Evolutionary conservation across 2,888 invertebrate species (phyloP).

Genomic region (Gisinianus flammeolus): DNA sequence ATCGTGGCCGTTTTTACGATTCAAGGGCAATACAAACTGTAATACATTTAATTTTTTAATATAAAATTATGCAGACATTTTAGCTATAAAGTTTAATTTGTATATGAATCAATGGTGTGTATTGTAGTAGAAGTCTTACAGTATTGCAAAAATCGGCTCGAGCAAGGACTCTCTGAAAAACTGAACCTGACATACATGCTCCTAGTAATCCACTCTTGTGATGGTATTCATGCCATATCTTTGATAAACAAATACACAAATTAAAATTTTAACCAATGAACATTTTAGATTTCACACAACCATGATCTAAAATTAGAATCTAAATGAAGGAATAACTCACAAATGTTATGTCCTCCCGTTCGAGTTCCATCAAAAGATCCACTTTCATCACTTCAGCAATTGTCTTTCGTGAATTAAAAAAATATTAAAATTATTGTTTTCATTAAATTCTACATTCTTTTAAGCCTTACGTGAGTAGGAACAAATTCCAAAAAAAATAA

Average conservation of each 20-base stretch:
- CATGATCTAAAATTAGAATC: neutral
- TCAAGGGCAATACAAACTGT: constrained; percentile 77
- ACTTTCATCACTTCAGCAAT: constrained; percentile 77
- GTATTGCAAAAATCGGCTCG: constrained; percentile 70
- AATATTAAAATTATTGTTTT: constrained; percentile 43
- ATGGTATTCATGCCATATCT: constrained; percentile 83
- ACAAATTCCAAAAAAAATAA: neutral
- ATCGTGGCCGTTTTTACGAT: constrained; percentile 82
- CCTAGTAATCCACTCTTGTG: constrained; percentile 77
- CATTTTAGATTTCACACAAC: too few species aligned
- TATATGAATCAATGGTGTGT: neutral
- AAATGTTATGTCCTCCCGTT: constrained; percentile 71
- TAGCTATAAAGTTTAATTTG: neutral
- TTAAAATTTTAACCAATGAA: neutral
- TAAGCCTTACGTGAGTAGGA: neutral
- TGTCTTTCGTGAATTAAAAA: constrained; percentile 57
- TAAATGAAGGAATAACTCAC: constrained; percentile 53
- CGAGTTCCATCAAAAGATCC: constrained; percentile 75
- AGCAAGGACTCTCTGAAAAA: constrained; percentile 68
- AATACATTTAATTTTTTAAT: too few species aligned
- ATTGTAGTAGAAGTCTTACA: constrained; percentile 53
- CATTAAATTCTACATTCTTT: constrained; percentile 7
- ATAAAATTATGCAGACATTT: constrained; percentile 4
- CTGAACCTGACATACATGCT: constrained; percentile 71
- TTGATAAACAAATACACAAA: constrained; percentile 41